Base-by-base conservation (phyloP, 2,888 invertebrate genomes). In the Protonemura montana region DNA sequence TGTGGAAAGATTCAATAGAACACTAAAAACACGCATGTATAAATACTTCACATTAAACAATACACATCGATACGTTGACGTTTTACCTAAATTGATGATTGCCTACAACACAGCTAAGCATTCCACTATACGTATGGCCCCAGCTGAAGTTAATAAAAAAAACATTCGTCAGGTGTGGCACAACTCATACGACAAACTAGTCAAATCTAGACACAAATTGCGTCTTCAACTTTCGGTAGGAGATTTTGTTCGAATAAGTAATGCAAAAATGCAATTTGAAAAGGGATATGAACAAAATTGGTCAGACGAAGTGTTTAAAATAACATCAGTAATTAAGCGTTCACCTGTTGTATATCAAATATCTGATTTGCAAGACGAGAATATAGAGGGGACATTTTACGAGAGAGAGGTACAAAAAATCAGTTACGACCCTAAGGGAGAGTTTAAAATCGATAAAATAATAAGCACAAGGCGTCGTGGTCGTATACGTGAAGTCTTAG, bases 1-100 rank as follows among this genome's bases (percentile, higher is more conserved):
- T 2, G 88, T 89, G 3, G 90, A 91, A 88, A 84, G 90, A 6
- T 89, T 90, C 21, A 89, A 90, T 87, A 82, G 89, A 85, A 90
- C 89, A 0, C 78, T 90, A 13, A 90, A 90, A 87, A 88, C 88
- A 41, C 89, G 87, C 85, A 88, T 90, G 86, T 90, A 88, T 87
- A 87, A 87, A 42, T 89, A 89, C 85, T 90, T 90, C 82, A 89
- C 89, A 0, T 84, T 87, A 21, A 88, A 88, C 13, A 88, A 88
- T 26, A 89, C 88, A 0, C 88, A 86, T 16, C 87, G 88, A 13
- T 90, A 90, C 86, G 86, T 89, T 6, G 88, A 86, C n/a, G 82
- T 85, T 0, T 30, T 87, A 3, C 3, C 0, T 0, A 0, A 59
- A 0, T 0, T 86, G 0, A 30, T 87, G 6, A 21, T 76, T 5